Evolutionary conservation across 2,797 vertebrate species (phyloP).

Genomic region (Sebastes glaucus): DNA sequence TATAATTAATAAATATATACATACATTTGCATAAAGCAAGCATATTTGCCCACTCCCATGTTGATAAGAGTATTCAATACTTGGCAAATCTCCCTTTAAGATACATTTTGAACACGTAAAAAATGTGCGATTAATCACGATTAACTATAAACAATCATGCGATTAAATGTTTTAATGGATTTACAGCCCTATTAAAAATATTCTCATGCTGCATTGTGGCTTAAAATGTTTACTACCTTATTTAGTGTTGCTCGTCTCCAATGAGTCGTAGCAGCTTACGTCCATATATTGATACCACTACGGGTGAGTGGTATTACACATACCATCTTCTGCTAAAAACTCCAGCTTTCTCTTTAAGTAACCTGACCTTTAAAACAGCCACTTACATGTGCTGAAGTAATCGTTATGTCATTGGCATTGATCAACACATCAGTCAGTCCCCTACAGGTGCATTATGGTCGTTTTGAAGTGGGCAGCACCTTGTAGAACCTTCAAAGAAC

Average conservation of each 20-base stretch:
- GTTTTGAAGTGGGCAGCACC: not conserved
- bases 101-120: too few relatives aligned
- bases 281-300: not conserved
- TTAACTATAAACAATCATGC: too few relatives aligned
- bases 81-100: too few relatives aligned
- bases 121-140: too few relatives aligned
- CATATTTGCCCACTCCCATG: too few relatives aligned
- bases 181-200: not conserved
- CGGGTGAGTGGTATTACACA: not conserved
- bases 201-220: not conserved
- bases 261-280: not conserved
- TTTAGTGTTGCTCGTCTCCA: not conserved
- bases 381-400: not conserved
- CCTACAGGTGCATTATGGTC: not conserved
- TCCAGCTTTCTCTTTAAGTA: not conserved
- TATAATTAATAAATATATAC: too few relatives aligned
- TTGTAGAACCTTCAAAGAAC: constrained; percentile 11
- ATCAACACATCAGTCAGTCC: not conserved
- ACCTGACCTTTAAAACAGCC: not conserved
- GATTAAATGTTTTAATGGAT: too few relatives aligned
- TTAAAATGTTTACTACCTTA: not conserved
- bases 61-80: too few relatives aligned
- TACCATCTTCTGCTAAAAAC: not conserved
- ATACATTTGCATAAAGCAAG: too few relatives aligned
- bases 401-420: not conserved